A percentile compares a stretch with the other conserved stretches of the same genome.
Evolutionary conservation across 2,113 vertebrate genomes (phyloP).

Genomic region (Aspidoscelis tigris): DNA sequence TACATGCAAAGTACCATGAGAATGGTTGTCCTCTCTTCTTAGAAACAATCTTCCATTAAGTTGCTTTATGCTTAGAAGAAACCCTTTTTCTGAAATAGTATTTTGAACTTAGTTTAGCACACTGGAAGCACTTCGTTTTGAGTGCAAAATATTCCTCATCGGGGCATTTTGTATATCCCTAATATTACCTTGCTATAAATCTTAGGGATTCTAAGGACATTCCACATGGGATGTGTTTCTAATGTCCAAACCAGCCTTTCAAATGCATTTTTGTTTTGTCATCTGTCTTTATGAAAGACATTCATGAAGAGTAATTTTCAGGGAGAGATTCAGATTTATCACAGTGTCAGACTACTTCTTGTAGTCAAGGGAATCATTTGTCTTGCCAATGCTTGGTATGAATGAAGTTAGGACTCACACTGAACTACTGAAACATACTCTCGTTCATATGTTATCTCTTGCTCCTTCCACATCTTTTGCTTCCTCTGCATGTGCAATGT

Average conservation of each 20-base stretch:
- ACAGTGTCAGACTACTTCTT: conserved; percentile 17
- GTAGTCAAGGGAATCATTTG: conserved; percentile 12
- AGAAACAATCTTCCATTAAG: too few species aligned
- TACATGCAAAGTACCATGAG: background rate
- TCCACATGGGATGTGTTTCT: background rate
- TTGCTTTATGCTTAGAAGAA: too few species aligned
- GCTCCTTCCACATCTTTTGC: background rate
- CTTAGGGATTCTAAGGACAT: background rate
- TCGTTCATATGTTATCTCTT: background rate
- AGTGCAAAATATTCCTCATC: too few species aligned
- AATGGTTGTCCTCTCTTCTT: background rate
- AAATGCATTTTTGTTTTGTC: background rate
- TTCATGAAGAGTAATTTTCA: conserved; percentile 14
- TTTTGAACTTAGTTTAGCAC: too few species aligned
- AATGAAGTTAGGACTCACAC: background rate
- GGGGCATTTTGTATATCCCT: too few species aligned
- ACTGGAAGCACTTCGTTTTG: too few species aligned
- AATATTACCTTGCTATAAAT: background rate
- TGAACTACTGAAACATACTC: background rate
- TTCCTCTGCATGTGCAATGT: background rate
- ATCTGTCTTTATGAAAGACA: conserved; percentile 1
- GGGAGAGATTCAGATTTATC: conserved; percentile 17
- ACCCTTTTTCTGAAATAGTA: too few species aligned
- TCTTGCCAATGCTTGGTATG: conserved; percentile 7
- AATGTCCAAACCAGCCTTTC: background rate